phyloP scores from a whole-genome alignment of 2,888 invertebrate species.

The Catocala nupta region DNA sequence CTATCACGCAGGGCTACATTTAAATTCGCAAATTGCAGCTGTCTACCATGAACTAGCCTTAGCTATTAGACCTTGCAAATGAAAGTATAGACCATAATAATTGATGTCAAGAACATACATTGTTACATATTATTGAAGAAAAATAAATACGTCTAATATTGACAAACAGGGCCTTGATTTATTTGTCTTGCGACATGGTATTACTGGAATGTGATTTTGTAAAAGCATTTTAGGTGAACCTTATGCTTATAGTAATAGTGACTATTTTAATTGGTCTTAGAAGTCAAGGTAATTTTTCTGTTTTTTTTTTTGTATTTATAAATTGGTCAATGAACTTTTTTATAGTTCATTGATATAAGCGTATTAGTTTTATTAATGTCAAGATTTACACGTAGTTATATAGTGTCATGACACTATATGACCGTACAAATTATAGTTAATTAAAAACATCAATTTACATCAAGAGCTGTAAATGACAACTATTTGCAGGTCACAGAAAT shows the following conservation, averaged over 20 bases:
- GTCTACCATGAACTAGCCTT: slow-evolving; percentile 5
- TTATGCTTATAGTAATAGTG: slow-evolving; percentile 15
- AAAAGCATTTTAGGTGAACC: slow-evolving; percentile 21
- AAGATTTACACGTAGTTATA: too few species aligned
- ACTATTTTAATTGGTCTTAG: slow-evolving; percentile 18
- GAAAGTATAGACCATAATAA: slow-evolving; percentile 28
- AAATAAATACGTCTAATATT: slow-evolving; percentile 31
- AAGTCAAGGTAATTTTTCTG: slow-evolving; percentile 28
- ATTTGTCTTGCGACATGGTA: slow-evolving; percentile 28
- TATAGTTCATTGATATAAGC: slow-evolving; percentile 4
- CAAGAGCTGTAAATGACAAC: too few species aligned
- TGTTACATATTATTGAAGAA: slow-evolving; percentile 20
- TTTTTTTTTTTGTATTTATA: slow-evolving; percentile 14
- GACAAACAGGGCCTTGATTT: slow-evolving; percentile 47
- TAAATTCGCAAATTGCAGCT: neutral
- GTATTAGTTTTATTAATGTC: too few species aligned
- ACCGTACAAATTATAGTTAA: too few species aligned
- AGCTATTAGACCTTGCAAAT: slow-evolving; percentile 9
- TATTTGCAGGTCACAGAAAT: too few species aligned
- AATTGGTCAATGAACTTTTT: slow-evolving; percentile 38
- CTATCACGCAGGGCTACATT: too few species aligned
- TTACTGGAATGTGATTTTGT: slow-evolving; percentile 35
- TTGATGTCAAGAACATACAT: slow-evolving; percentile 42
- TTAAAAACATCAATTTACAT: too few species aligned
- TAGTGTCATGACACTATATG: too few species aligned